phyloP scores from a whole-genome alignment of 2,797 vertebrate genomes.

The Micromesistius poutassou region DNA sequence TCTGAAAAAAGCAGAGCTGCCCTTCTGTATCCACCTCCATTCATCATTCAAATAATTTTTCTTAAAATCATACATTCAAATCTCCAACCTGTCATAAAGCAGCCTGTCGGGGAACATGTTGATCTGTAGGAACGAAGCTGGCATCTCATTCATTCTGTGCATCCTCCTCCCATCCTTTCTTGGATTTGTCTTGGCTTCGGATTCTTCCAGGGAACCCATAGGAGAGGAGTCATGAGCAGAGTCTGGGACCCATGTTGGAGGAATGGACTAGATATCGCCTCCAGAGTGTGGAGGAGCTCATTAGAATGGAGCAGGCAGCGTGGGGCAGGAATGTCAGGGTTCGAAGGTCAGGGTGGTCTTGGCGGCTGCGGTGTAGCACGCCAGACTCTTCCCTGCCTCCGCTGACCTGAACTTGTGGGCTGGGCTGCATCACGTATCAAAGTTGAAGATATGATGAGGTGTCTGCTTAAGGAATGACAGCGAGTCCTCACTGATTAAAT shows the following conservation, averaged over 20 bases:
- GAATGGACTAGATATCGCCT: not conserved
- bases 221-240: constrained; percentile 22
- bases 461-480: not conserved
- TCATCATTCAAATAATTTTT: not conserved
- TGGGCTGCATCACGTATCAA: not conserved
- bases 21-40: not conserved
- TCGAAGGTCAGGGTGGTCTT: constrained; percentile 66
- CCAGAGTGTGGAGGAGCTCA: constrained; percentile 48
- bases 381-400: constrained; percentile 12
- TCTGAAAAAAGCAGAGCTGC: not conserved
- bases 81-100: not conserved
- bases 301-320: constrained; percentile 56
- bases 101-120: not conserved
- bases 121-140: not conserved
- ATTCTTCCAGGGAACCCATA: not conserved
- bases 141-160: not conserved
- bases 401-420: not conserved
- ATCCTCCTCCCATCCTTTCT: not conserved
- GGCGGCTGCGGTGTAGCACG: constrained; percentile 48
- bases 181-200: not conserved
- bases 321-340: constrained; percentile 69
- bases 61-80: not conserved
- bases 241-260: not conserved
- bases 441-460: not conserved
- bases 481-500: not conserved